phyloP scores from a whole-genome alignment of 2,888 invertebrate species.

The Stenichneumon culpator region DNA sequence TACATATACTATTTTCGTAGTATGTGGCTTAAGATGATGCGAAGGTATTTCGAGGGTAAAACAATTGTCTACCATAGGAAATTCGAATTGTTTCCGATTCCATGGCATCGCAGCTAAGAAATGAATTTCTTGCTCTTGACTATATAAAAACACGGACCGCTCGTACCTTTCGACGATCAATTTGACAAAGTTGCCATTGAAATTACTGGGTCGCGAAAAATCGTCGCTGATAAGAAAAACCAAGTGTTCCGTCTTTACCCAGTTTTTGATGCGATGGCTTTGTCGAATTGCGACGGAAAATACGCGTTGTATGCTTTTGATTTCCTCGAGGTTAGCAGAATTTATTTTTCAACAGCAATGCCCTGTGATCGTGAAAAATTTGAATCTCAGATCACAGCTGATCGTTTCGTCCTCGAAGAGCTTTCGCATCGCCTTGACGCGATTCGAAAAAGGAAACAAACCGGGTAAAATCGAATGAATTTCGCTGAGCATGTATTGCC shows the following conservation, averaged over 20 bases:
- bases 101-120: not conserved
- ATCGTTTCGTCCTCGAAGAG: not conserved
- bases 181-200: not conserved
- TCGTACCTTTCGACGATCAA: not conserved
- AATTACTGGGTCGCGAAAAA: not conserved
- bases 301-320: not conserved
- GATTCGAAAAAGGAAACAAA: constrained; percentile 12
- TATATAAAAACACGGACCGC: not conserved
- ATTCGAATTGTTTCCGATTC: not conserved
- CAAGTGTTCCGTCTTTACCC: not conserved
- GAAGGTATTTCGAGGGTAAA: constrained; percentile 1
- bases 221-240: not conserved
- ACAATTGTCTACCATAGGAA: not conserved
- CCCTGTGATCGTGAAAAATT: not conserved
- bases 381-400: not conserved
- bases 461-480: constrained; percentile 33
- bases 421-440: constrained; percentile 23
- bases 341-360: not conserved
- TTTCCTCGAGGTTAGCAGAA: not conserved
- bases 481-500: constrained; percentile 34
- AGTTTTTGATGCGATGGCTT: not conserved
- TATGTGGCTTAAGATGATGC: constrained; percentile 8
- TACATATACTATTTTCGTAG: constrained; percentile 20
- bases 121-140: not conserved
- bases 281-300: not conserved